These are phyloP conservation scores for Palythoa grandis DNA, from an alignment of 92 coral and sea anemone genomes.

Conservation along the genomic window DNA sequence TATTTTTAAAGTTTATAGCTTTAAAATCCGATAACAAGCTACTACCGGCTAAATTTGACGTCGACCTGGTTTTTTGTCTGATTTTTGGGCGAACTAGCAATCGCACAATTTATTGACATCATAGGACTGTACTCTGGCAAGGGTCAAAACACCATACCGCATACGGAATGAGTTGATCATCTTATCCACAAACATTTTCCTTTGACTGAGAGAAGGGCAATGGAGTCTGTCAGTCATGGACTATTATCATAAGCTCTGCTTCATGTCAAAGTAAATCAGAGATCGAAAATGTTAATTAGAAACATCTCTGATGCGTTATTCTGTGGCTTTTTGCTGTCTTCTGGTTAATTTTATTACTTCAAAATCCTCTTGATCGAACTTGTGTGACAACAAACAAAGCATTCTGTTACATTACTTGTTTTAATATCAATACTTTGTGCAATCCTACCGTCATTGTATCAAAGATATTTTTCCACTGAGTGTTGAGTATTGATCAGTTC, in stretches of 20 bases:
- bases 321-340: neutral
- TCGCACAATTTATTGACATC: neutral
- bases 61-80: neutral
- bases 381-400: no score
- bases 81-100: neutral
- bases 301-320: neutral
- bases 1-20: neutral
- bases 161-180: constrained; percentile 1
- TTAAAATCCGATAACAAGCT: constrained; percentile 3
- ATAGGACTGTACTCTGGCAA: neutral
- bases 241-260: constrained; percentile 28
- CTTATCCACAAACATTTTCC: constrained; percentile 5
- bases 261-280: constrained; percentile 19
- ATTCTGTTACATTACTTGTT: no score
- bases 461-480: neutral
- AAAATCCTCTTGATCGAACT: no score
- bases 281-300: constrained; percentile 26
- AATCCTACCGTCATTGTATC: neutral
- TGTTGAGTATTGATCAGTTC: neutral
- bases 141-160: neutral
- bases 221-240: constrained; percentile 34
- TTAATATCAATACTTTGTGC: no score
- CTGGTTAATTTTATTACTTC: neutral
- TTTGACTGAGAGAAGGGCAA: constrained; percentile 5
- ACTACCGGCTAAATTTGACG: neutral